phyloP scores from a whole-genome alignment of 92 coral and sea anemone species.

The Bergia puertoricense region DNA sequence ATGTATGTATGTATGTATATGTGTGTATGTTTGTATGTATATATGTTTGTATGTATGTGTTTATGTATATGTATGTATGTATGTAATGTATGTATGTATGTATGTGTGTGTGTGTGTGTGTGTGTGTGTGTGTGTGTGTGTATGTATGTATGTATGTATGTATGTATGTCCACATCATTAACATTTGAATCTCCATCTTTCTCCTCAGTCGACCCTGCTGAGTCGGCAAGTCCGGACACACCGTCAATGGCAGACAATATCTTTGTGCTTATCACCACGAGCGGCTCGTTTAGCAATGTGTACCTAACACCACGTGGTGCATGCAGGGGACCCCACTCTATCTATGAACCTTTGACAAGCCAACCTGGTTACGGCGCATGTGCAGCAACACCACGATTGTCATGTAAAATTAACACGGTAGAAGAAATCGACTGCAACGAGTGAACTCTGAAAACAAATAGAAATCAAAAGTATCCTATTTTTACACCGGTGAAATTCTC shows the following conservation, averaged over 20 bases:
- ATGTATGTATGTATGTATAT: no score
- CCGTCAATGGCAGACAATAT: conserved; percentile 20
- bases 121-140: no score
- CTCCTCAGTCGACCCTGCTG: neutral
- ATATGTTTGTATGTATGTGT: no score
- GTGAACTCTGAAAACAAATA: neutral
- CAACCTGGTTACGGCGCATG: conserved; percentile 26
- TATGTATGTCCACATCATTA: no score
- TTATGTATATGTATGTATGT: no score
- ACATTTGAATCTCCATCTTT: neutral
- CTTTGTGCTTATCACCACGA: conserved; percentile 16
- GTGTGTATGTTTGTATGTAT: no score
- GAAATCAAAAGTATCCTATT: neutral
- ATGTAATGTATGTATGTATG: no score
- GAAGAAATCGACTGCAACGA: neutral
- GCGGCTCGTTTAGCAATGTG: conserved; percentile 37
- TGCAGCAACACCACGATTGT: neutral
- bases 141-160: no score
- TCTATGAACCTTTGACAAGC: conserved; percentile 28
- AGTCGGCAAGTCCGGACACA: neutral
- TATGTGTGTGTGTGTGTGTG: no score
- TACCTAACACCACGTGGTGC: conserved; percentile 3
- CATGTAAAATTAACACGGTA: neutral
- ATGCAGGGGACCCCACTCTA: conserved; percentile 1
- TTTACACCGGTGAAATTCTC: no score